These are phyloP conservation scores for Ciconia stormi DNA, from an alignment of 2,113 vertebrate species.

Conservation along the genomic window DNA sequence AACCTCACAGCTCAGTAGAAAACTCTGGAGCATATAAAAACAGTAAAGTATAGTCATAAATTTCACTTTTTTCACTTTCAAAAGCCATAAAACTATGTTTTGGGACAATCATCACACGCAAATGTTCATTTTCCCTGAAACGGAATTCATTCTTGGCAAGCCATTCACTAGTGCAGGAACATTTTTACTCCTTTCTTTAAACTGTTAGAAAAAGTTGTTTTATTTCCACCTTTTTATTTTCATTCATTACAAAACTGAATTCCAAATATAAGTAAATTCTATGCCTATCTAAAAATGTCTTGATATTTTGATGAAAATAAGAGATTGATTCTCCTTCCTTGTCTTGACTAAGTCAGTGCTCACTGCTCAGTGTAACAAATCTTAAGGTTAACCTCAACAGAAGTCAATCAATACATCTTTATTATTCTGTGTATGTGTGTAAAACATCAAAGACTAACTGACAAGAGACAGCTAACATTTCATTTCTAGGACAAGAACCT, in stretches of 20 bases:
- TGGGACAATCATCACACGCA: neutral
- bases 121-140: neutral
- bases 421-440: constrained; percentile 56
- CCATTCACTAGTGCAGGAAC: neutral
- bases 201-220: neutral
- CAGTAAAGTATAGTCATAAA: neutral
- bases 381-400: constrained; percentile 61
- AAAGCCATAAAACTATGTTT: neutral
- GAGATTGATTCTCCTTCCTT: constrained; percentile 15
- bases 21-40: neutral
- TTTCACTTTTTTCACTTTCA: neutral
- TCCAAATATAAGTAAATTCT: neutral
- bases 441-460: constrained; percentile 51
- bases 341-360: constrained; percentile 13
- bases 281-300: neutral
- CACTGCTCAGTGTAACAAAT: constrained; percentile 49
- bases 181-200: neutral
- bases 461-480: constrained; percentile 54
- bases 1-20: neutral
- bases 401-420: constrained; percentile 61
- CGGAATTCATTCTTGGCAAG: neutral
- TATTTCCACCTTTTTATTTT: neutral
- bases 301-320: constrained; percentile 21
- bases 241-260: neutral
- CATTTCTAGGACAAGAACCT: constrained; percentile 26